Percentiles rank a stretch among this genome's conserved stretches.
Evolutionary conservation across 2,797 vertebrate genomes (phyloP).

Genomic region (Staurois parvus): DNA sequence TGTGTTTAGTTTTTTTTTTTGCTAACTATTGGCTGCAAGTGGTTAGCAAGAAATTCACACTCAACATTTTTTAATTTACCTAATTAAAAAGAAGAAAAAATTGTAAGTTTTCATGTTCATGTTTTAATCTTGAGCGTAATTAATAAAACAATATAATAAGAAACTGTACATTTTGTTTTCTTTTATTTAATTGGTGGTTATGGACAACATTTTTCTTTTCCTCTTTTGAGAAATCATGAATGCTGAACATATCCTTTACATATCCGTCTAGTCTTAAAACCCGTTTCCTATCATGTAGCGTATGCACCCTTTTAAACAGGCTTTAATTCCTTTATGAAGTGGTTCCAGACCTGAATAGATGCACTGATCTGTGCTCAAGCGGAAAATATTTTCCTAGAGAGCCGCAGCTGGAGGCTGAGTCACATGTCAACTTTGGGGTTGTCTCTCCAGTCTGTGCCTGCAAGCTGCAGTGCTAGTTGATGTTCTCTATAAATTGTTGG

Average conservation of each 20-base stretch:
- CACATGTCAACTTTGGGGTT: constrained; percentile 39
- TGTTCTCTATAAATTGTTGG: constrained; percentile 23
- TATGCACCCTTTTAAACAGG: constrained; percentile 26
- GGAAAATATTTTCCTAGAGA: constrained; percentile 42
- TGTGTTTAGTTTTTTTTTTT: too few relatives aligned
- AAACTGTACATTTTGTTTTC: too few relatives aligned
- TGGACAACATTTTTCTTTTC: too few relatives aligned
- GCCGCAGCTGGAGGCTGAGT: constrained; percentile 24
- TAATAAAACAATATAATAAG: too few relatives aligned
- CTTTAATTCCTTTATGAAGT: constrained; percentile 30
- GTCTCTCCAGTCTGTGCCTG: constrained; percentile 4
- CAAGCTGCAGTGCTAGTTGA: background rate
- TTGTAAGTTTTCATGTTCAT: too few relatives aligned
- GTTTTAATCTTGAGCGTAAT: too few relatives aligned
- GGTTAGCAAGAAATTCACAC: too few relatives aligned
- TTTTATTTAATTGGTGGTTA: too few relatives aligned
- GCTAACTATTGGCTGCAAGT: too few relatives aligned
- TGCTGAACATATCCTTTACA: background rate
- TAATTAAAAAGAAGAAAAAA: too few relatives aligned
- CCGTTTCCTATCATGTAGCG: constrained; percentile 9
- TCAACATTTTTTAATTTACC: too few relatives aligned
- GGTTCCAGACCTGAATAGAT: constrained; percentile 36
- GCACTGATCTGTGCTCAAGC: constrained; percentile 44
- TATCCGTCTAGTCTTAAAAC: constrained; percentile 26
- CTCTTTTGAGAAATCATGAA: too few relatives aligned